A percentile compares a stretch with the other conserved stretches of the same genome.
Evolutionary conservation across 2,888 invertebrate species (phyloP).

Genomic region (Rhagium mordax): DNA sequence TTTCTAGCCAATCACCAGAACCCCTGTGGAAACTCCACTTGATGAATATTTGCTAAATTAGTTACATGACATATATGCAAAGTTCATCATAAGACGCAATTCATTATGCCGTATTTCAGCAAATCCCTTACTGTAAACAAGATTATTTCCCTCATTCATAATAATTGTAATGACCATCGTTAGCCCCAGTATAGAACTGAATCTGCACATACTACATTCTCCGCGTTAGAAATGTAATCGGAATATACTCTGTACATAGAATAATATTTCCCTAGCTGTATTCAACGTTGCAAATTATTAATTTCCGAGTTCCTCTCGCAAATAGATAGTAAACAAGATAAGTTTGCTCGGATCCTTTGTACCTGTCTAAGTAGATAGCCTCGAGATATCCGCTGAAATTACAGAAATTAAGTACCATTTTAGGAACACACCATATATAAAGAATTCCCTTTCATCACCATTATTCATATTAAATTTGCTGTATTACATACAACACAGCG

Average conservation of each 20-base stretch:
- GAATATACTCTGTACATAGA: slow-evolving; percentile 39
- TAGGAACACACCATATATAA: neutral
- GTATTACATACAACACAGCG: no score
- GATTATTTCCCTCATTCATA: neutral
- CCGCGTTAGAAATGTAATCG: slow-evolving; percentile 39
- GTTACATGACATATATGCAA: neutral
- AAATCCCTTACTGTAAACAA: neutral
- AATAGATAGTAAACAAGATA: slow-evolving; percentile 55
- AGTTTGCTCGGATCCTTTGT: slow-evolving; percentile 52
- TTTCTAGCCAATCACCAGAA: no score
- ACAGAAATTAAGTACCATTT: slow-evolving; percentile 40
- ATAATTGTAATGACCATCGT: slow-evolving; percentile 18
- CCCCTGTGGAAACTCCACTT: no score
- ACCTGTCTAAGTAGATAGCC: slow-evolving; percentile 42
- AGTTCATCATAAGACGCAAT: neutral
- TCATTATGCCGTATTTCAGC: neutral
- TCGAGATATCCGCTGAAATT: slow-evolving; percentile 37
- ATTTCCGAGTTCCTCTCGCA: slow-evolving; percentile 52
- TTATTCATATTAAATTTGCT: no score
- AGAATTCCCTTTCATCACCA: no score
- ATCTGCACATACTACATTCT: neutral
- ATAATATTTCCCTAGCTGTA: slow-evolving; percentile 44
- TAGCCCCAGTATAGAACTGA: neutral
- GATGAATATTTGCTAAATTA: no score
- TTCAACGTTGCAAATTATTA: slow-evolving; percentile 53